Conservation (phyloP, 2,888 invertebrate genomes). For the Meiosimyza platycephala region DNA sequence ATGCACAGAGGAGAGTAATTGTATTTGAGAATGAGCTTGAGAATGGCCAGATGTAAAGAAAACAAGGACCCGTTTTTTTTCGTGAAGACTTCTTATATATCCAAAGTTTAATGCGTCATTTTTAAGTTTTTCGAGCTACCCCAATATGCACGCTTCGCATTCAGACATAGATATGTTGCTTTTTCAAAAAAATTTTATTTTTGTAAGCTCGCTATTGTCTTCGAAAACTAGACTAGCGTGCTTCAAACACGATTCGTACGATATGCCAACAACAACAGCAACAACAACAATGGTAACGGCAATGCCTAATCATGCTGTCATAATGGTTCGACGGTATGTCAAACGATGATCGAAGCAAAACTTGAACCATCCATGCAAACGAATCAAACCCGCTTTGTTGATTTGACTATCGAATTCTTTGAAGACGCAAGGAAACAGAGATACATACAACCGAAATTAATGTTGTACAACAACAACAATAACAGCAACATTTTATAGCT, state of each 20-base stretch:
- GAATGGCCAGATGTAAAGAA: no score
- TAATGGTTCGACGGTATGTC: conserved; percentile 61
- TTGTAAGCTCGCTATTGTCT: conserved; percentile 16
- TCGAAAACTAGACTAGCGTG: conserved; percentile 35
- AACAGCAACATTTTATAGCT: conserved; percentile 51
- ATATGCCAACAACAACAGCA: conserved; percentile 11
- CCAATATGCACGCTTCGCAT: no score
- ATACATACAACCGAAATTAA: conserved; percentile 42
- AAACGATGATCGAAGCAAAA: conserved; percentile 59
- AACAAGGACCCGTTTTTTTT: no score
- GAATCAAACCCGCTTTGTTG: conserved; percentile 10
- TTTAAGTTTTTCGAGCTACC: no score
- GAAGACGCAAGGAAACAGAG: conserved; percentile 44
- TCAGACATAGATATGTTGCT: no score
- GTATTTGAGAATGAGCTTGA: no score
- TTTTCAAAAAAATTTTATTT: no score
- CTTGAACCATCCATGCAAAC: conserved; percentile 41
- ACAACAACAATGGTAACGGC: conserved; percentile 48
- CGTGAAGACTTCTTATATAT: no score
- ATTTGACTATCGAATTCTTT: conserved; percentile 23
- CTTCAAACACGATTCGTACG: conserved; percentile 57
- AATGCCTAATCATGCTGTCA: conserved; percentile 67
- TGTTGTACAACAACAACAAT: no score
- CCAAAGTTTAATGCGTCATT: no score
- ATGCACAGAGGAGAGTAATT: no score